Base-by-base conservation (phyloP, 2,113 vertebrate species). In the Meleagris gallopavo region DNA sequence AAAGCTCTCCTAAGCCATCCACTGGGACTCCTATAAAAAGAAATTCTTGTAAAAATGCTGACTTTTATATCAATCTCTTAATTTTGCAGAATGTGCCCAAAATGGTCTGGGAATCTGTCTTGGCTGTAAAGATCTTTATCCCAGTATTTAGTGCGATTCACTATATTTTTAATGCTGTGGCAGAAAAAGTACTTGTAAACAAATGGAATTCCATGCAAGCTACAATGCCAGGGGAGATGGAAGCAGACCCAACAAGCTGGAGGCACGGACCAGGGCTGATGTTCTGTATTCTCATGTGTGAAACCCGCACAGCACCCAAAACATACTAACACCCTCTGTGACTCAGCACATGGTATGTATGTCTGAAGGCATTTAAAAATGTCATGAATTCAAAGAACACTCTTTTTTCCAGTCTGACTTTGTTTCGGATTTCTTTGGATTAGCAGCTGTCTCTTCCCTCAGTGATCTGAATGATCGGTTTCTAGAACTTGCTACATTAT, bases 111-210 rank as follows among this genome's bases (percentile, higher is more conserved):
- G 34, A 22, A 22, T 6, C 92, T 92, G 55, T 70, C n/a, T 74
- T 86, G 61, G 30, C 73, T 81, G 41, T 64, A 60, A 88, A 77
- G 80, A 81, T 21, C 27, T 90, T 94, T 92, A 78, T 55, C 25
- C 17, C 61, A 50, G 11, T 55, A 60, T 86, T 92, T 71, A 83
- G 76, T 71, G 61, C 22, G 65, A 48, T 72, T 82, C 0, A 0
- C 45, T 46, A 67, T 9, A 22, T 17, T 94, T 74, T 69, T 40
- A 81, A 25, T 61, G 25, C 52, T 65, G n/a, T 82, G 41, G 22
- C 50, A 78, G 32, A 61, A 94, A 86, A 90, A 69, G 16, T 24
- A 57, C 57, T 72, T 52, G 57, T 84, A 84, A 95, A 61, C 9
- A 16, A 72, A 57, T 18, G 83, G 66, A 88, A 89, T 86, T 60